Base-by-base conservation (phyloP, 2,888 invertebrate species). In the Diarsia rubi region DNA sequence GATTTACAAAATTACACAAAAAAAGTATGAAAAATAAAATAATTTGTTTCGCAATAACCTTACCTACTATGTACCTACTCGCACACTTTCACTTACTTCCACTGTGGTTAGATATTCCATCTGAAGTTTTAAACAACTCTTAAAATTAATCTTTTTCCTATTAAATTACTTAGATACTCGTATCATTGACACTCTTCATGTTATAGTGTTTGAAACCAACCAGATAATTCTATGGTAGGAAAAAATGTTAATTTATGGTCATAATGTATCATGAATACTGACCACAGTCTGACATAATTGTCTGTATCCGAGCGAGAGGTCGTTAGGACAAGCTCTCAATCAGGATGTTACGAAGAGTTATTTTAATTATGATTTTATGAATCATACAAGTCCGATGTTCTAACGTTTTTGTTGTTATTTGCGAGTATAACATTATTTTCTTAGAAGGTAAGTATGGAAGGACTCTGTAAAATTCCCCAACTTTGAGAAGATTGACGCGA, bases 241-340 rank as follows among this genome's bases (percentile, higher is more conserved):
- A 66, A 54, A 2, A 75, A 65, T 59, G 45, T 63, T 27, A 67
- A 63, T 77, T 59, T 66, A 62, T 62, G 60, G 47, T 11, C 21
- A 54, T 24, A n/a, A 63, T 70, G 27, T 52, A 27, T 74, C 42
- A 68, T 31, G 5, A 21, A 45, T 66, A 31, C 52, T 66, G 69
- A 81, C 63, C 73, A 71, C 52, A 62, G 27, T 73, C 14, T 69
- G 74, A 71, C 68, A 74, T 66, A 59, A 66, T 69, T 31, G 31
- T 44, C 64, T 1, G 65, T 49, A 59, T 65, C 31, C 59, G 66
- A 54, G 62, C 59, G 66, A 54, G 66, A 64, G 70, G 45, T 52
- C 45, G 12, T 27, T 57, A 65, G 47, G 27, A 31, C 54, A 31
- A 47, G 37, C 31, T 49, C 59, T 57, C 19, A 9, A 44, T 37